A percentile compares a stretch with the other conserved stretches of the same genome.
phyloP scores from a whole-genome alignment of 1,140 invertebrate species.

The Antheraea mylitta region DNA sequence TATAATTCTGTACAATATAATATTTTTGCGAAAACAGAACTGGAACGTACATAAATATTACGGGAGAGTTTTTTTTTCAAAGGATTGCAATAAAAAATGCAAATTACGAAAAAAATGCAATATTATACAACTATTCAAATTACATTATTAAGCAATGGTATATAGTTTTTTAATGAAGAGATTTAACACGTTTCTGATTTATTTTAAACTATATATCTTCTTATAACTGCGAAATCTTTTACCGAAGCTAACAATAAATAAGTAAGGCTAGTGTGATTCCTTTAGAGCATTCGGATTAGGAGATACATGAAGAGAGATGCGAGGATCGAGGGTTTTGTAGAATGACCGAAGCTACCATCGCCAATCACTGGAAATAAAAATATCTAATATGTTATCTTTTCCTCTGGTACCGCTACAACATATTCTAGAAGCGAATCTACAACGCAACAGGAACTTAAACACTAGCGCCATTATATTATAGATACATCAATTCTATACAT shows the following conservation, averaged over 20 bases:
- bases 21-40: slow-evolving; percentile 23
- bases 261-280: slow-evolving; percentile 35
- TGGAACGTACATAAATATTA: background rate
- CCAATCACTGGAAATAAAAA: slow-evolving; percentile 49
- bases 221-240: slow-evolving; percentile 31
- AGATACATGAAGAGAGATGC: slow-evolving; percentile 53
- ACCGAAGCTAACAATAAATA: slow-evolving; percentile 57
- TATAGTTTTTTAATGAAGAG: no score
- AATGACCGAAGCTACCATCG: slow-evolving; percentile 20
- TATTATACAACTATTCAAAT: no score
- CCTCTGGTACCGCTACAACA: no score
- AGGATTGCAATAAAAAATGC: no score
- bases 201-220: background rate
- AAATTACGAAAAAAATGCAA: no score
- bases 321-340: slow-evolving; percentile 30
- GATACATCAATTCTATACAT: no score
- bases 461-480: no score
- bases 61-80: background rate
- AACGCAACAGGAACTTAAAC: no score
- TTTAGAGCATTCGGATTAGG: slow-evolving; percentile 63
- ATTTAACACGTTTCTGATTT: no score
- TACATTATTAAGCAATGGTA: no score
- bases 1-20: slow-evolving; percentile 34
- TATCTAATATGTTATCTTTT: background rate
- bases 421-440: no score